Evolutionary conservation across 2,888 invertebrate species (phyloP).

Genomic region (Thereva nobilitata): DNA sequence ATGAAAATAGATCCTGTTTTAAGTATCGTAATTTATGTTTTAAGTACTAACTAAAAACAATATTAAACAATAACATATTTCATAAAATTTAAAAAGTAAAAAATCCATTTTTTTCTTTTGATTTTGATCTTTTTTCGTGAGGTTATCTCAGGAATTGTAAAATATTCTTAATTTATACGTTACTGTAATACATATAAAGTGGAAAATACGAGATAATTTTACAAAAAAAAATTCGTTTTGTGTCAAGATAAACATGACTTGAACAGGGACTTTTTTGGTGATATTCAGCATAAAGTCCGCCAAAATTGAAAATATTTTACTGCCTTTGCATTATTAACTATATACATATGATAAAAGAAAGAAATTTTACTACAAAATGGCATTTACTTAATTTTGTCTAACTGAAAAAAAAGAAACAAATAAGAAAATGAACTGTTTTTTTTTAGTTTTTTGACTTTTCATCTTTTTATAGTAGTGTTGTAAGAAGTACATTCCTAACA

Average conservation of each 20-base stretch:
- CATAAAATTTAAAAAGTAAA: constrained; percentile 5
- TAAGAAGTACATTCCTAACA: constrained; percentile 40
- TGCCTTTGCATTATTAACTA: constrained; percentile 30
- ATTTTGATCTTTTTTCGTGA: not conserved
- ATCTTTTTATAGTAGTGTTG: constrained; percentile 19
- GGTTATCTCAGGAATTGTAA: constrained; percentile 18
- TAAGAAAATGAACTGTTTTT: constrained; percentile 25
- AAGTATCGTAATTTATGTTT: constrained; percentile 41
- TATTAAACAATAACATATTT: constrained; percentile 3
- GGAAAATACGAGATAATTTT: too few relatives aligned
- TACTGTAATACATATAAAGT: too few relatives aligned
- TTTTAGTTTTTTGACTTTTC: constrained; percentile 13
- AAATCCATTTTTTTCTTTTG: not conserved
- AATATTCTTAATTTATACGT: constrained; percentile 32
- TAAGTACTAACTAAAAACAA: constrained; percentile 6
- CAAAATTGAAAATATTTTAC: constrained; percentile 6
- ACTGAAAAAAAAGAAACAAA: constrained; percentile 2
- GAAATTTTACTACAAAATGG: constrained; percentile 37
- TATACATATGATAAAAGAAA: constrained; percentile 39
- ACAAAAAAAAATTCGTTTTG: too few relatives aligned
- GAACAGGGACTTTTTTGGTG: constrained; percentile 39
- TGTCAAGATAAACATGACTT: too few relatives aligned
- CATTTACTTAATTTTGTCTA: constrained; percentile 39
- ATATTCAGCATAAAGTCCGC: constrained; percentile 44
- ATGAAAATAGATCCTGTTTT: constrained; percentile 34